Evolutionary conservation across 2,888 invertebrate species (phyloP).

Genomic region (Dicyrtoma fusca): DNA sequence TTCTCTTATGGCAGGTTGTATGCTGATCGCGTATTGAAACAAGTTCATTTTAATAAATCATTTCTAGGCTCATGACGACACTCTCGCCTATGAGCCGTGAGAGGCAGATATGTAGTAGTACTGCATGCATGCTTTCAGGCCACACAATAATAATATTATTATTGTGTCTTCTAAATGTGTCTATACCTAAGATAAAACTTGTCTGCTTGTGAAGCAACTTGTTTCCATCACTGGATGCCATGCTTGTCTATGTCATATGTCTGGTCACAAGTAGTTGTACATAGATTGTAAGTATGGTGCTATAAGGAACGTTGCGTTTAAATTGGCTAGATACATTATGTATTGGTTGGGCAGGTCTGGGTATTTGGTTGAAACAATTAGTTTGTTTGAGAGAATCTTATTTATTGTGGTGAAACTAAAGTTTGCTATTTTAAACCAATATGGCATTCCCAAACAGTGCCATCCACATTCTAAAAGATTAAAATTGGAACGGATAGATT

Average conservation of each 20-base stretch:
- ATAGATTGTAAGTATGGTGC: neutral
- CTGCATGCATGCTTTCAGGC: neutral
- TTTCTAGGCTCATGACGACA: conserved; percentile 27
- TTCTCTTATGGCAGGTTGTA: conserved; percentile 33
- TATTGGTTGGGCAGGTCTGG: neutral
- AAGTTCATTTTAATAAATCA: conserved; percentile 38
- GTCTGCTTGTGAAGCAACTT: conserved; percentile 8
- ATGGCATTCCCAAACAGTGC: neutral
- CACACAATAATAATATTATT: neutral
- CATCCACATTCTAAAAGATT: too few relatives aligned
- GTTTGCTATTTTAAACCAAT: neutral
- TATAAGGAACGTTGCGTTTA: neutral
- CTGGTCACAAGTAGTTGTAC: neutral
- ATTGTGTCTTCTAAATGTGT: too few relatives aligned
- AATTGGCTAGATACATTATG: conserved; percentile 5
- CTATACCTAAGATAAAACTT: neutral
- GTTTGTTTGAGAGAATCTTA: neutral
- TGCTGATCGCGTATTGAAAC: conserved; percentile 34
- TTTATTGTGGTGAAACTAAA: neutral
- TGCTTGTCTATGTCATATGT: too few relatives aligned
- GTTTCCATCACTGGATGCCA: neutral
- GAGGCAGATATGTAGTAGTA: too few relatives aligned
- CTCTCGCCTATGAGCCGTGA: neutral
- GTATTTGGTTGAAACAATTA: conserved; percentile 3
- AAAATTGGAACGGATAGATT: too few relatives aligned